phyloP scores from a whole-genome alignment of 2,113 vertebrate genomes.

The Trematocara macrostoma region DNA sequence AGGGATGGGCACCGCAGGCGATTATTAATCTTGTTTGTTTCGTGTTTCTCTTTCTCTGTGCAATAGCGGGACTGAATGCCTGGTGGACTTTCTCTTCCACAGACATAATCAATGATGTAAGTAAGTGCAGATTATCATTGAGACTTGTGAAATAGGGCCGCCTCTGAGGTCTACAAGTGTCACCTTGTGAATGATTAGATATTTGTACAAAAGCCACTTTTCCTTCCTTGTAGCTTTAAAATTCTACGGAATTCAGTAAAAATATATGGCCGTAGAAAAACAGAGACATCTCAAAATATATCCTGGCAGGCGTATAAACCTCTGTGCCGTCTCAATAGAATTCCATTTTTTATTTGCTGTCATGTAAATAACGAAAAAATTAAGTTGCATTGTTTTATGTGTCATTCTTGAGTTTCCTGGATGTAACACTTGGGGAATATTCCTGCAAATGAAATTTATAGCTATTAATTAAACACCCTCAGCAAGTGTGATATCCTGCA shows the following conservation, averaged over 20 bases:
- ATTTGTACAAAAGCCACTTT: slow-evolving; percentile 26
- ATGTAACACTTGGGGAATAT: not conserved
- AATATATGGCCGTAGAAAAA: not conserved
- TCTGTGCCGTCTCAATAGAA: not conserved
- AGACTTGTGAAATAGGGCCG: slow-evolving; percentile 54
- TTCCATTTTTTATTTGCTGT: not conserved
- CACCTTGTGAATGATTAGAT: slow-evolving; percentile 60
- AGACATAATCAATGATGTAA: slow-evolving; percentile 70
- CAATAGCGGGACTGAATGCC: slow-evolving; percentile 49
- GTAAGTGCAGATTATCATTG: slow-evolving; percentile 69
- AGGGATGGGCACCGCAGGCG: slow-evolving; percentile 54
- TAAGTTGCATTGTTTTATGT: not conserved
- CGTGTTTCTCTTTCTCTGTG: slow-evolving; percentile 51
- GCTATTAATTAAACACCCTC: slow-evolving; percentile 58
- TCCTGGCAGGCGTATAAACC: not conserved
- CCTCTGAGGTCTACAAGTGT: slow-evolving; percentile 49
- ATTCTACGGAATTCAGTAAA: slow-evolving; percentile 1
- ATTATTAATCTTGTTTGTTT: slow-evolving; percentile 73
- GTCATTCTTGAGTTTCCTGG: not conserved
- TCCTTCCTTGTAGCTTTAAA: not conserved
- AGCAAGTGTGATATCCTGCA: slow-evolving; percentile 34
- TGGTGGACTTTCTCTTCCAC: slow-evolving; percentile 48
- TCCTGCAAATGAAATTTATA: slow-evolving; percentile 27
- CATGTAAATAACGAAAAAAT: slow-evolving; percentile 3
- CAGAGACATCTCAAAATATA: not conserved